Base-by-base conservation (phyloP, 2,888 invertebrate genomes). In the Clitarchus hookeri region DNA sequence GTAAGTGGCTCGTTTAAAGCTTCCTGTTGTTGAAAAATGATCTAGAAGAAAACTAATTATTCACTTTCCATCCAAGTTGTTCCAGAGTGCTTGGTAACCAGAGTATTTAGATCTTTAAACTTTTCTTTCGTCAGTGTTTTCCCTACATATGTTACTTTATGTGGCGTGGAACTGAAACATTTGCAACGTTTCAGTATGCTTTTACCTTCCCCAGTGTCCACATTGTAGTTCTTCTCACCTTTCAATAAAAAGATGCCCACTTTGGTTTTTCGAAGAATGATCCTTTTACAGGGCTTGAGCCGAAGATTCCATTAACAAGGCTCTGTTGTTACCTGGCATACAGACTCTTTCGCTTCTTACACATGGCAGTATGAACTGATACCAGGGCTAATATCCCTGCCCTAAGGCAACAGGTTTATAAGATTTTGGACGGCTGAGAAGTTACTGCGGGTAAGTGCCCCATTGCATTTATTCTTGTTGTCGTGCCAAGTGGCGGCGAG, bases 191-290 rank as follows among this genome's bases (percentile, higher is more conserved):
- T 82, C 36, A 82, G 9, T 13, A 82, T 27, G 36, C 13, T 82
- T 82, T 82, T 82, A 3, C 82, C 36, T 82, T 26, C 19, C n/a
- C 82, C 82, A 27, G 44, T 36, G 36, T 82, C 82, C 36, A 36
- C 19, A 13, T 82, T 82, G 36, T 82, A 82, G 82, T 27, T 82
- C 27, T 36, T 23, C 36, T 82, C 82, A 27, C 36, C 82, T 82
- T 9, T 27, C 13, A 82, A 6, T 19, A 82, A 36, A 82, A 13
- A 82, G 11, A 6, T 82, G 19, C 44, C 44, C 9, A 36, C 6
- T 27, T 27, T 82, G 8, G 36, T 82, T 82, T 79, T 79, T 79
- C 79, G 79, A 26, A 79, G 25, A 12, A 82, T 27, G 6, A 82
- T 27, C 36, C 82, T 82, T 27, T 82, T 82, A 23, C 82, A 82